phyloP scores from a whole-genome alignment of 2,888 invertebrate genomes.

The Hydrotaea diabolus region DNA sequence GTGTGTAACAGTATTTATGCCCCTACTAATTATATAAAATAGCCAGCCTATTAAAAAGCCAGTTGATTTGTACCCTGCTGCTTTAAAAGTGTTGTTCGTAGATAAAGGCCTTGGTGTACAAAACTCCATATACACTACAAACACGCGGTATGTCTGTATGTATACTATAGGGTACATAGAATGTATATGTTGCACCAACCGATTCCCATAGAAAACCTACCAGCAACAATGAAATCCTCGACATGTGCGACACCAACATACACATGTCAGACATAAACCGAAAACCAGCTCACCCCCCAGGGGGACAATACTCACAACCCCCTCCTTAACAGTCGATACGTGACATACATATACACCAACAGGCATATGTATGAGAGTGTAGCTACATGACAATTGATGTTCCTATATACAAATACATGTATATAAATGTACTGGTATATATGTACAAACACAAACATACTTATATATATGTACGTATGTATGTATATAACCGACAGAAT shows the following conservation, averaged over 20 bases:
- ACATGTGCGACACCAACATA: not conserved
- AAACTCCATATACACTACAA: not conserved
- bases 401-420: not conserved
- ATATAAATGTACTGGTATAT: not conserved
- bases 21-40: too few relatives aligned
- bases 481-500: too few relatives aligned
- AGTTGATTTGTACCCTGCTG: too few relatives aligned
- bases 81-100: not conserved
- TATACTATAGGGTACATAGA: not conserved
- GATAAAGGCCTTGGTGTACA: not conserved
- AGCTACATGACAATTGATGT: conserved; percentile 28
- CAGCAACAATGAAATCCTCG: not conserved
- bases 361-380: not conserved
- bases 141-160: not conserved
- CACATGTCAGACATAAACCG: not conserved
- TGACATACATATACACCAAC: not conserved
- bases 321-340: not conserved
- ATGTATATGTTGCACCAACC: not conserved
- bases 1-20: too few relatives aligned
- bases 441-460: not conserved
- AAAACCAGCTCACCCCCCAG: not conserved
- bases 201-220: not conserved
- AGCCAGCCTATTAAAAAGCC: too few relatives aligned
- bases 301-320: not conserved
- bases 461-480: not conserved